Base-by-base conservation (phyloP, 1,140 invertebrate species). In the Drosophila hydei region DNA sequence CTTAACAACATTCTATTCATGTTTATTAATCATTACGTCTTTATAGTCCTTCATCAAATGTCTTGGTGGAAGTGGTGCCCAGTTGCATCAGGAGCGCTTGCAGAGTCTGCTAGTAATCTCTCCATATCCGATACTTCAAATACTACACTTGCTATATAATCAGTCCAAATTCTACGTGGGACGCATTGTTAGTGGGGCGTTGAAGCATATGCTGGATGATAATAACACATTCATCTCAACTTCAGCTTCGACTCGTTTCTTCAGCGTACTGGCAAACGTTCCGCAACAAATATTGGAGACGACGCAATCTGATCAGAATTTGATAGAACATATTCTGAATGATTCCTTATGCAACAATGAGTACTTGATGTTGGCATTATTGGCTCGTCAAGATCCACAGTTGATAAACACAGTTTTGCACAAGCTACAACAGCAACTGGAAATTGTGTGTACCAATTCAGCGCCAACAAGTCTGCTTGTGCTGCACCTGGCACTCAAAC, bases 261-360 rank as follows among this genome's bases (percentile, higher is more conserved):
- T 90, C 60, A 87, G 73, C 72, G 42, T 90, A 21, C 38, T 89
- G n/a, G 80, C 77, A 0, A 89, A 87, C 36, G 65, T 90, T 60
- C 81, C 87, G 0, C 62, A 54, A 9, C 43, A 36, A 36, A 55
- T 87, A 45, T 27, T 90, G 19, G 69, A 74, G 19, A 62, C 69
- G 9, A 21, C 59, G 21, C 51, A 72, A 0, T 30, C 89, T 23
- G 75, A 77, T 4, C 47, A 75, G 21, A 71, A 65, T 7, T 48
- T 89, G 1, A 16, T 50, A 12, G 48, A 74, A 1, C 61, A 65
- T 0, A 19, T 89, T 2, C 25, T 42, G 7, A 16, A 12, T 62
- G 56, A 74, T 2, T 54, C 63, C 47, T 68, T 30, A n/a, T 21
- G 9, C 5, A 19, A 18, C 9, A 70, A 68, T 40, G 76, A 79